Evolutionary conservation across 2,888 invertebrate species (phyloP).

Genomic region (Chymomyza caudatula): DNA sequence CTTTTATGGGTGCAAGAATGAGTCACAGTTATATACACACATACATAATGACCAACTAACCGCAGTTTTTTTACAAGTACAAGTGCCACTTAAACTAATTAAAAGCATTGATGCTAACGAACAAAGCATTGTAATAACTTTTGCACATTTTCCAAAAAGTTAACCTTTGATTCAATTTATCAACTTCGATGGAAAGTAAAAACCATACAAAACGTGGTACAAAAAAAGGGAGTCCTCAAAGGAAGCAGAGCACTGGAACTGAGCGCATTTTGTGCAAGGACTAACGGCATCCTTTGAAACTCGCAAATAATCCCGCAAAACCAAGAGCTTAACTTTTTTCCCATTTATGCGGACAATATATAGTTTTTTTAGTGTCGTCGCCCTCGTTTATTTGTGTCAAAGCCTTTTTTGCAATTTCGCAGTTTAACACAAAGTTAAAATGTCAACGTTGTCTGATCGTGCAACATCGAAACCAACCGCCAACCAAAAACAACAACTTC

Average conservation of each 20-base stretch:
- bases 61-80: slow-evolving; percentile 29
- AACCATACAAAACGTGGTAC: neutral
- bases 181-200: slow-evolving; percentile 44
- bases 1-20: neutral
- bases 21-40: neutral
- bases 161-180: slow-evolving; percentile 59
- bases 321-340: slow-evolving; percentile 63
- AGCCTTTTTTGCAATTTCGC: slow-evolving; percentile 45
- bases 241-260: neutral
- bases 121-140: neutral
- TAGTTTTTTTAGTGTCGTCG: slow-evolving; percentile 3
- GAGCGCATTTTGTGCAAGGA: slow-evolving; percentile 29
- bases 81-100: neutral
- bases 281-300: slow-evolving; percentile 60
- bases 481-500: neutral
- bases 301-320: slow-evolving; percentile 65
- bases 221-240: slow-evolving; percentile 11
- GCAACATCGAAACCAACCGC: slow-evolving; percentile 14
- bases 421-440: slow-evolving; percentile 63
- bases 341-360: slow-evolving; percentile 45
- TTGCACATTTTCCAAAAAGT: slow-evolving; percentile 42
- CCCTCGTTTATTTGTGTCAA: slow-evolving; percentile 18
- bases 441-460: slow-evolving; percentile 64
- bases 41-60: slow-evolving; percentile 1
- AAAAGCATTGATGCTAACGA: neutral